A percentile compares a stretch with the other conserved stretches of the same genome.
Conservation (phyloP, 2,888 invertebrate genomes). For the Cremastinae sp. region DNA sequence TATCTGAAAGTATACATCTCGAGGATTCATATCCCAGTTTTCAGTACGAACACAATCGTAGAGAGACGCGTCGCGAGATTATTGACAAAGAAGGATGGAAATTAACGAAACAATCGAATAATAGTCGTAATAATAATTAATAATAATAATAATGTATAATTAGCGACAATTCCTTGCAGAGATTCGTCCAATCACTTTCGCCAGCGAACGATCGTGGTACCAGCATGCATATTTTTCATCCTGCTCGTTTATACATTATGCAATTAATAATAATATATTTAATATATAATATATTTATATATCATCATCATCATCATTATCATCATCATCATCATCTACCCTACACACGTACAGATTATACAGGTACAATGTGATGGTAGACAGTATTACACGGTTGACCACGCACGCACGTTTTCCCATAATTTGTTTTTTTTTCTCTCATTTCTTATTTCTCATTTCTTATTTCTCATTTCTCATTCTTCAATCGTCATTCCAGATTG, state of each 20-base stretch:
- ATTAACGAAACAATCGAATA: conserved; percentile 17
- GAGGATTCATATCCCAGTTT: conserved; percentile 61
- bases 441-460: conserved; percentile 6
- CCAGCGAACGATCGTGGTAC: conserved; percentile 61
- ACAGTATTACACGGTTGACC: conserved; percentile 38
- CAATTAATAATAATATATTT: conserved; percentile 32
- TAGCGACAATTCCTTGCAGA: conserved; percentile 39
- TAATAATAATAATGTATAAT: conserved; percentile 13
- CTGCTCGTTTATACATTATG: conserved; percentile 65
- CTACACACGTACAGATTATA: conserved; percentile 40
- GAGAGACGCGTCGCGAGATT: conserved; percentile 11
- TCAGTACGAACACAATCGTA: conserved; percentile 40
- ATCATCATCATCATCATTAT: no score
- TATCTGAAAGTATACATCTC: conserved; percentile 78
- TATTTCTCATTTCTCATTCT: conserved; percentile 12
- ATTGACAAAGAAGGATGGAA: background rate
- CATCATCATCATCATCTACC: conserved; percentile 17
- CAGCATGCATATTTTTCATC: conserved; percentile 36
- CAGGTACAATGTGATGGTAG: conserved; percentile 44
- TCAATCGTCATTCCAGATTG: no score
- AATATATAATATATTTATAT: conserved; percentile 7
- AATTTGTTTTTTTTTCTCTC: background rate
- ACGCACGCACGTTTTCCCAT: conserved; percentile 8
- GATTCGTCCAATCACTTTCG: conserved; percentile 45
- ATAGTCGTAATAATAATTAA: background rate